Percentiles rank a stretch among this genome's conserved stretches.
phyloP scores from a whole-genome alignment of 2,888 invertebrate genomes.

The Andrena hattorfiana region DNA sequence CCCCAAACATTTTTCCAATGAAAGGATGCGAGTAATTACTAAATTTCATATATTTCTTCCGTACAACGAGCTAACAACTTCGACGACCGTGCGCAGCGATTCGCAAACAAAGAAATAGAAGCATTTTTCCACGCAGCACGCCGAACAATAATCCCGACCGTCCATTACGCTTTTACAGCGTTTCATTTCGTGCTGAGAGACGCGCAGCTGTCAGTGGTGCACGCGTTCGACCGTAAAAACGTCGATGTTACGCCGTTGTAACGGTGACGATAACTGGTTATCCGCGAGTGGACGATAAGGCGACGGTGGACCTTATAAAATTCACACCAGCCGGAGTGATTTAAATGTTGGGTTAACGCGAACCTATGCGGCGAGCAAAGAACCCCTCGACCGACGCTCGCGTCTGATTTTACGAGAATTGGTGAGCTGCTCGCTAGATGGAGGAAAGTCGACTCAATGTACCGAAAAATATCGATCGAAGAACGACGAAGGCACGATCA shows the following conservation, averaged over 20 bases:
- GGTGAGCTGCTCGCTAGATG: conserved; percentile 2
- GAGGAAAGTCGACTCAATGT: not conserved
- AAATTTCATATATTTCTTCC: conserved; percentile 2
- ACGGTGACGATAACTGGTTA: conserved; percentile 59
- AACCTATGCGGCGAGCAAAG: conserved; percentile 15
- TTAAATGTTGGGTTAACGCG: conserved; percentile 52
- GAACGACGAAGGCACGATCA: not conserved
- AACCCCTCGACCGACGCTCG: conserved; percentile 4
- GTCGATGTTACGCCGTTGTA: conserved; percentile 46
- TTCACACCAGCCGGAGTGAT: conserved; percentile 57
- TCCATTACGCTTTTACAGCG: conserved; percentile 47
- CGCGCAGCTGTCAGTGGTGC: conserved; percentile 53
- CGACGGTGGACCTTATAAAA: conserved; percentile 57
- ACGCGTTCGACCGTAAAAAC: conserved; percentile 56
- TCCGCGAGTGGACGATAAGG: conserved; percentile 55
- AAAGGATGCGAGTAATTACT: not conserved
- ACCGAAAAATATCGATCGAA: conserved; percentile 20
- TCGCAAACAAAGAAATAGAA: conserved; percentile 5
- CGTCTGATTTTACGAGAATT: conserved; percentile 42
- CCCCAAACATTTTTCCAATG: not conserved
- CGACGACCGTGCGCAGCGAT: not conserved
- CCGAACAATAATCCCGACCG: conserved; percentile 46
- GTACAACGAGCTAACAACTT: not conserved
- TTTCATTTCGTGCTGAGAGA: conserved; percentile 54
- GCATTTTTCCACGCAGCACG: not conserved